phyloP scores from a whole-genome alignment of 1,140 invertebrate species.

The Drosophila nasuta region DNA sequence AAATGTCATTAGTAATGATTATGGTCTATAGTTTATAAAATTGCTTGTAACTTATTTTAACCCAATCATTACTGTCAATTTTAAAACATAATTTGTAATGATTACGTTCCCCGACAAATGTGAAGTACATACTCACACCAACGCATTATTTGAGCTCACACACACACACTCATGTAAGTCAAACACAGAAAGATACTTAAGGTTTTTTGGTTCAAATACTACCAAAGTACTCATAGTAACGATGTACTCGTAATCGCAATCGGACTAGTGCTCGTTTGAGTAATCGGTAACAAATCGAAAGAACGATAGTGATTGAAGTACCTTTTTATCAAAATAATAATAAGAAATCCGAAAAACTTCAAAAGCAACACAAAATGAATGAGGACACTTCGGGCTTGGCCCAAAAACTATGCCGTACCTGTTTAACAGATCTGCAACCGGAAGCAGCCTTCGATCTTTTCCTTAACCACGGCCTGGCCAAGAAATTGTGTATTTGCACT shows the following conservation, averaged over 20 bases:
- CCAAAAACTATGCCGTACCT: conserved; percentile 73
- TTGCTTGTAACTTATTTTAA: too few relatives aligned
- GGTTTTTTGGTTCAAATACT: background rate
- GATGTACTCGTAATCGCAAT: background rate
- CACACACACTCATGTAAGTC: background rate
- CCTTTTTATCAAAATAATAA: conserved; percentile 3
- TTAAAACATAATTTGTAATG: too few relatives aligned
- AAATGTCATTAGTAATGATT: too few relatives aligned
- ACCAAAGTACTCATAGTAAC: background rate
- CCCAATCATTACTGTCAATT: too few relatives aligned
- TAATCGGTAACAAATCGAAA: conserved; percentile 8
- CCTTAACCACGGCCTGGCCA: conserved; percentile 69
- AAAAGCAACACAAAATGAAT: conserved; percentile 45
- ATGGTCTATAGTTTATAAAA: too few relatives aligned
- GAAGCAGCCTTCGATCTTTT: conserved; percentile 66
- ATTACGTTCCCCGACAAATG: background rate
- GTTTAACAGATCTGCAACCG: conserved; percentile 60
- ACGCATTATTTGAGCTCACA: background rate
- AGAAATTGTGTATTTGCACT: conserved; percentile 75
- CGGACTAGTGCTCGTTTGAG: background rate
- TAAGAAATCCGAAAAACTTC: background rate
- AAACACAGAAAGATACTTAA: background rate
- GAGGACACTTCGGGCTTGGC: conserved; percentile 54
- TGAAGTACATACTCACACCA: background rate
- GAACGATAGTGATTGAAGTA: background rate